These are phyloP conservation scores for Epinephelus awoara DNA, from an alignment of 2,797 vertebrate species.

Conservation along the genomic window DNA sequence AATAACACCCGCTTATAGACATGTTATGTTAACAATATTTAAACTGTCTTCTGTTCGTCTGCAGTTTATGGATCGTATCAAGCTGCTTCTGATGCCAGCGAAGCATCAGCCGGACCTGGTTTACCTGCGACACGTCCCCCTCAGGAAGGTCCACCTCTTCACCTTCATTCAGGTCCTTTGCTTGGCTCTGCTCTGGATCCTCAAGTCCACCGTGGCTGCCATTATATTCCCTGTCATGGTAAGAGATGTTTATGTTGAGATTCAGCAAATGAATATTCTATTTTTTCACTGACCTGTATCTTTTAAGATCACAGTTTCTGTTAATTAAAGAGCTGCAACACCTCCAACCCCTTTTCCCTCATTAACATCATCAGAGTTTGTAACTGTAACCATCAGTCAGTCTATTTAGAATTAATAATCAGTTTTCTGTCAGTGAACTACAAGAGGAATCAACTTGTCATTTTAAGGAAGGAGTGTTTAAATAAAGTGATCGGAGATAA, in stretches of 20 bases:
- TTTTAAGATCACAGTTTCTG: too few species aligned
- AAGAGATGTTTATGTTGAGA: conserved; percentile 38
- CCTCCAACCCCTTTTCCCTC: too few species aligned
- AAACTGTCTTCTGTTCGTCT: conserved; percentile 6
- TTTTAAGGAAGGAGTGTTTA: not conserved
- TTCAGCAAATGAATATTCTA: not conserved
- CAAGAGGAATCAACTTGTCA: not conserved
- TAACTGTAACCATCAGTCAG: too few species aligned
- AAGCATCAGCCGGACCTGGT: conserved; percentile 98
- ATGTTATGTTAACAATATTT: not conserved
- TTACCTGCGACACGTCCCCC: conserved; percentile 96
- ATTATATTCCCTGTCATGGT: conserved; percentile 99
- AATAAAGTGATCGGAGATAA: not conserved
- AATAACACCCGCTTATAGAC: not conserved
- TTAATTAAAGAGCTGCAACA: too few species aligned
- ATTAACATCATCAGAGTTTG: too few species aligned
- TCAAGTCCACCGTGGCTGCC: conserved; percentile 98
- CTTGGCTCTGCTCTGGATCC: conserved; percentile 96
- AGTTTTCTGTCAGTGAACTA: too few species aligned
- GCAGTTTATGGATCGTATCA: conserved; percentile 98
- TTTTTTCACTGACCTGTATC: too few species aligned
- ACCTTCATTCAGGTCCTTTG: conserved; percentile 96
- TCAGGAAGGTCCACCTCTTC: conserved; percentile 97
- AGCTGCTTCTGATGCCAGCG: conserved; percentile 97
- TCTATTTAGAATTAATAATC: too few species aligned